These are phyloP conservation scores for Ephydatia muelleri DNA, from an alignment of 37 sponge, comb jelly and placozoan genomes.

Conservation along the genomic window DNA sequence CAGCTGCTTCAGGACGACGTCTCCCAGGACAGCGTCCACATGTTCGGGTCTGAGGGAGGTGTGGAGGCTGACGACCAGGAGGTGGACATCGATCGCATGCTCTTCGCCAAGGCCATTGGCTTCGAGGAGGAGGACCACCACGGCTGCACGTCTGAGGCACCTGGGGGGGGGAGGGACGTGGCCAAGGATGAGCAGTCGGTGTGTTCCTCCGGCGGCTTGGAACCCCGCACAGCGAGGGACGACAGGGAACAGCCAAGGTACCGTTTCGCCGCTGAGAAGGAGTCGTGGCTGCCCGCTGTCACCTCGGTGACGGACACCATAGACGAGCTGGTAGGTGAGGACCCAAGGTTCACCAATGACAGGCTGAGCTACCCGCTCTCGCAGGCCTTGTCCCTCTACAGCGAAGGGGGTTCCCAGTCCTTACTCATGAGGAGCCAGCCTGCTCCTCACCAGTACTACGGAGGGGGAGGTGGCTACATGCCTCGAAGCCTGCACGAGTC, in stretches of 20 bases:
- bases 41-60: constrained; percentile 78
- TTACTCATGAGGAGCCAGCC: neutral
- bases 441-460: neutral
- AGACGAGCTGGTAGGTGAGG: neutral
- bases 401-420: neutral
- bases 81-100: constrained; percentile 53
- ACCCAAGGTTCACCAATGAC: neutral
- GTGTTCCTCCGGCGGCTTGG: neutral
- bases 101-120: constrained; percentile 44
- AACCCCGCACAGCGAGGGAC: neutral
- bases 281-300: neutral
- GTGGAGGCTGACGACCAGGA: constrained; percentile 66
- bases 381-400: neutral
- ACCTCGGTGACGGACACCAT: neutral
- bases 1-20: constrained; percentile 30
- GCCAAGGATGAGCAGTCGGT: neutral
- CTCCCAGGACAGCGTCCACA: constrained; percentile 73
- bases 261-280: neutral
- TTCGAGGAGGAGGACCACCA: constrained; percentile 58
- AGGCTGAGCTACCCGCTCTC: neutral
- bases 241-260: neutral
- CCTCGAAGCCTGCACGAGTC: neutral
- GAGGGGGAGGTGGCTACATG: neutral
- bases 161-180: neutral
- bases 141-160: neutral